Base-by-base conservation (phyloP, 2,113 vertebrate genomes). In the Apistogramma diplotaenia region DNA sequence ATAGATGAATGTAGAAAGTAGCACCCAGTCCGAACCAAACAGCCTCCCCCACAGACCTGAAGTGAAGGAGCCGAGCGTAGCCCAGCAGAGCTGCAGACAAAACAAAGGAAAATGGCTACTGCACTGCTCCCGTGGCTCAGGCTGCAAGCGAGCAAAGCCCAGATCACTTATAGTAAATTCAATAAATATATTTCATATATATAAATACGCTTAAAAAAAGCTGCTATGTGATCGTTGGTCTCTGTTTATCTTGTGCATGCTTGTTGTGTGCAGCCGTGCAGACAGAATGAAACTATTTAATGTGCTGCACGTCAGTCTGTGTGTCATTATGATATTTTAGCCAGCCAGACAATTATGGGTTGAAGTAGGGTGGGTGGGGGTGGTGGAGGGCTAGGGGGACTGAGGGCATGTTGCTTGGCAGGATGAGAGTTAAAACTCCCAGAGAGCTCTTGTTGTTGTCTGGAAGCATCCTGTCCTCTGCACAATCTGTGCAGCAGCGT, bases 241-340 rank as follows among this genome's bases (percentile, higher is more conserved):
- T 76, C n/a, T 56, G 21, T 74, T 74, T 46, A 65, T 61, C 54
- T 60, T 33, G 21, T 53, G 25, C 33, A 55, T 1, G 31, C 78
- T 49, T 81, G 56, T 74, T 70, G 54, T 67, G 78, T 58, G 43
- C 37, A 37, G 56, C 74, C 60, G 18, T 2, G 15, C 29, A 46
- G 10, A 57, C 78, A 79, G 83, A 85, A 79, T 84, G 74, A 78
- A 59, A 51, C 78, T 54, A 54, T 81, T 81, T 53, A 81, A 79
- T 74, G 61, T 51, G 37, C 23, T 60, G 61, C 23, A 31, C 21
- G 37, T 79, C 74, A 74, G 57, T 73, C 71, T 19, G 16, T 59
- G 81, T 81, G 76, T 79, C 76, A 79, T 78, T 35, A 74, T 61
- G 76, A 81, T 87, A 87, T 85, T 85, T 85, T 61, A 78, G 79